Evolutionary conservation across 2,797 vertebrate species (phyloP).

Genomic region (Cyprinodon diabolis): DNA sequence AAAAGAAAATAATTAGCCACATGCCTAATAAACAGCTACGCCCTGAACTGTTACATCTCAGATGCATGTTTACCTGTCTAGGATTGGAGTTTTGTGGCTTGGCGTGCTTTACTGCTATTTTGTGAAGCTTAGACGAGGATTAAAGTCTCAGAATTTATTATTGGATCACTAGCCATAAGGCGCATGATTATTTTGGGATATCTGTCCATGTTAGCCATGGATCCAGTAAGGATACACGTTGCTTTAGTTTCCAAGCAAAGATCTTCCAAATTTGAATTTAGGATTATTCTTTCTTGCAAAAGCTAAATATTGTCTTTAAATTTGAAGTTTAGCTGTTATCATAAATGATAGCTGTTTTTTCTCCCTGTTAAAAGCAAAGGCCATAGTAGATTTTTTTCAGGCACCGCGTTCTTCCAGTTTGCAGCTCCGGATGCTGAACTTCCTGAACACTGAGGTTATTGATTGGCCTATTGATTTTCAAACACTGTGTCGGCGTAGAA

Average conservation of each 20-base stretch:
- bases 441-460: constrained; percentile 62
- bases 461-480: constrained; percentile 83
- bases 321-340: background rate
- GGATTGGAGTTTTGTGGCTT: constrained; percentile 68
- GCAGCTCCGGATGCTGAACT: constrained; percentile 52
- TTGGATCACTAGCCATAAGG: constrained; percentile 53
- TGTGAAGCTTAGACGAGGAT: constrained; percentile 68
- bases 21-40: constrained; percentile 66
- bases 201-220: constrained; percentile 59
- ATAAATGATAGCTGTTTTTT: background rate
- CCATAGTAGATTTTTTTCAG: constrained; percentile 42
- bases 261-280: background rate
- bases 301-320: background rate
- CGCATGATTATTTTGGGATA: constrained; percentile 36
- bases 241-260: background rate
- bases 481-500: constrained; percentile 69
- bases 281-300: background rate
- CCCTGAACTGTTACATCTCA: constrained; percentile 52
- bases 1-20: constrained; percentile 79
- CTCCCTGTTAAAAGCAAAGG: background rate
- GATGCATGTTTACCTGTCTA: constrained; percentile 64
- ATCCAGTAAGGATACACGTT: constrained; percentile 13
- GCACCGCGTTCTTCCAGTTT: constrained; percentile 34
- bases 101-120: constrained; percentile 58
- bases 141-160: constrained; percentile 60